Base-by-base conservation (phyloP, 2,113 vertebrate genomes). In the Arenaria interpres region DNA sequence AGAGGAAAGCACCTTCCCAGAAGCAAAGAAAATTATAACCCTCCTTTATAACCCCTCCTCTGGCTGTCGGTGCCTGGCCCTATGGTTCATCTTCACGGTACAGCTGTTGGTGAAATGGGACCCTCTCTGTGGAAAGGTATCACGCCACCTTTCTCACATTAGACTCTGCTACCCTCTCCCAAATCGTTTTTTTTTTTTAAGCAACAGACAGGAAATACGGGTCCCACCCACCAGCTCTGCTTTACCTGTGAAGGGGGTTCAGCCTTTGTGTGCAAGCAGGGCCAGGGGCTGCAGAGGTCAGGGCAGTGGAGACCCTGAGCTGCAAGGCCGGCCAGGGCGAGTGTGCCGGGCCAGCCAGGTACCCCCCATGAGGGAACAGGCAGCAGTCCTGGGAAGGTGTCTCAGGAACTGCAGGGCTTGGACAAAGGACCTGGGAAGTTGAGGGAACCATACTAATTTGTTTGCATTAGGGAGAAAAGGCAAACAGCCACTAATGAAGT, bases 291-390 rank as follows among this genome's bases (percentile, higher is more conserved):
- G 24, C 12, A 30, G 28, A 56, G 74, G 27, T 54, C 2, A 2
- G 54, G 24, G 19, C 43, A 18, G 8, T 7, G 57, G 18, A 56
- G 39, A 64, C 14, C 10, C 22, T 4, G 14, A 53, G 23, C 35
- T 62, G 41, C 15, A 2, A 43, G 78, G 85, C 7, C 1, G 17
- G 19, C 27, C 5, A 0, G 39, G 24, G 11, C 0, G 1, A 73
- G 16, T 0, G 3, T 56, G n/a, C 23, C 12, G 17, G 48, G 21
- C 30, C n/a, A 33, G 63, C 6, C 37, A 8, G 23, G 24, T 43
- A 13, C 6, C 2, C 4, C 6, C 28, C 20, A 3, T 22, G 41
- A n/a, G 35, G 35, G 32, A 35, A 56, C 19, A 35, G 78, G 35
- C 2, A 1, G 22, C 3, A 28, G 32, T 18, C 37, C 53, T 64